Evolutionary conservation across 37 sponge, comb jelly and placozoan genomes (phyloP), one percentile per base, ranked within the genome.

Genomic region (Beroe ovata): DNA sequence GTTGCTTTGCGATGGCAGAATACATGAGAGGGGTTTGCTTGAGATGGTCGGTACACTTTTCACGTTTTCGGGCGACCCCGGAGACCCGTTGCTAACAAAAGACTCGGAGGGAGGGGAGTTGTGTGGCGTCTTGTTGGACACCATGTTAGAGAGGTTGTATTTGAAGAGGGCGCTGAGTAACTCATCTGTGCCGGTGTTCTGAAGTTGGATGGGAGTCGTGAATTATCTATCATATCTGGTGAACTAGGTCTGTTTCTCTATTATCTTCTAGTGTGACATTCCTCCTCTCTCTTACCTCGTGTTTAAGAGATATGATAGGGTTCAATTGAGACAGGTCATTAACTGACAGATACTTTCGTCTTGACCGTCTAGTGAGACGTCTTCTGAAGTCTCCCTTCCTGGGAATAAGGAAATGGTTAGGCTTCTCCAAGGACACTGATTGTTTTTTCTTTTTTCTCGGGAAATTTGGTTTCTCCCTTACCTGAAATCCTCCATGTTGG

Each of bases 401-500:
- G 71, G n/a, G 23, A 18, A 62, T 6, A 20, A 6, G 63, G 69
- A 61, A 61, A 61, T 30, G 69, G 34, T 47, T 47, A 11, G 54
- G 54, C 54, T 47, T 47, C 11, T 47, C 11, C 6, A 47, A 47
- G 11, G 54, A 47, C 11, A n/a, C n/a, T n/a, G n/a, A n/a, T n/a
- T n/a, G n/a, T n/a, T n/a, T n/a, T n/a, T n/a, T n/a, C n/a, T n/a
- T n/a, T n/a, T n/a, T n/a, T n/a, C n/a, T n/a, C n/a, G n/a, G n/a
- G n/a, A n/a, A n/a, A n/a, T n/a, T 47, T 11, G 54, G 54, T 11
- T 11, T 16, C 11, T 11, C 54, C 54, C 92, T 32, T 64, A 60
- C 60, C 25, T 40, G 63, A 94, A 94, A 37, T 94, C 94, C 33
- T 60, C 88, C 89, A 94, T 36, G 89, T 94, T 92, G 19, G 92